Percentiles rank a stretch among this genome's conserved stretches.
phyloP scores from a whole-genome alignment of 2,113 vertebrate genomes.

The Electrona antarctica region DNA sequence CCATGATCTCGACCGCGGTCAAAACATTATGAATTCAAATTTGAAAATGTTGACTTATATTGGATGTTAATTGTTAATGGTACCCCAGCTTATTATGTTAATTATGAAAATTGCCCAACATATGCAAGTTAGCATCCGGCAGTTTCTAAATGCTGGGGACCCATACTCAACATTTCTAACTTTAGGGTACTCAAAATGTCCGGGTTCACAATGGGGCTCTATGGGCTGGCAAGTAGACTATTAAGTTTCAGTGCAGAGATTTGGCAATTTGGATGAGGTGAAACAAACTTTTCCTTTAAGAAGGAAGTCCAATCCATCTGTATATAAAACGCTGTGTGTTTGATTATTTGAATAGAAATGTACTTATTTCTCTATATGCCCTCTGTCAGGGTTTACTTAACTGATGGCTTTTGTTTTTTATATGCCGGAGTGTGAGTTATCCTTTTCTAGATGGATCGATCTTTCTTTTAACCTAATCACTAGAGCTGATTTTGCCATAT shows the following conservation, averaged over 20 bases:
- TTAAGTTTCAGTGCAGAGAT: conserved; percentile 38
- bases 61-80: no score
- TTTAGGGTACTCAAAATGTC: no score
- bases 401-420: conserved; percentile 52
- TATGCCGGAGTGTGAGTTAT: conserved; percentile 48
- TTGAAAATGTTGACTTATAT: no score
- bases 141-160: no score
- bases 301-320: conserved; percentile 71
- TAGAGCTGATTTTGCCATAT: conserved; percentile 48
- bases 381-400: conserved; percentile 59
- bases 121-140: no score
- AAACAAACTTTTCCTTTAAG: conserved; percentile 69
- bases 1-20: no score
- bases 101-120: no score
- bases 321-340: conserved; percentile 79
- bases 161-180: no score
- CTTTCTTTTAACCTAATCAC: conserved; percentile 43
- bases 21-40: no score
- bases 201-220: no score
- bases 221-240: no score
- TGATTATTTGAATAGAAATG: conserved; percentile 66
- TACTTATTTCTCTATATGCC: conserved; percentile 64
- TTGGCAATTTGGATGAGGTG: conserved; percentile 61
- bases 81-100: no score
- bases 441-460: conserved; percentile 45